These are phyloP conservation scores for Microvelia longipes DNA, from an alignment of 1,140 invertebrate genomes.

Conservation along the genomic window DNA sequence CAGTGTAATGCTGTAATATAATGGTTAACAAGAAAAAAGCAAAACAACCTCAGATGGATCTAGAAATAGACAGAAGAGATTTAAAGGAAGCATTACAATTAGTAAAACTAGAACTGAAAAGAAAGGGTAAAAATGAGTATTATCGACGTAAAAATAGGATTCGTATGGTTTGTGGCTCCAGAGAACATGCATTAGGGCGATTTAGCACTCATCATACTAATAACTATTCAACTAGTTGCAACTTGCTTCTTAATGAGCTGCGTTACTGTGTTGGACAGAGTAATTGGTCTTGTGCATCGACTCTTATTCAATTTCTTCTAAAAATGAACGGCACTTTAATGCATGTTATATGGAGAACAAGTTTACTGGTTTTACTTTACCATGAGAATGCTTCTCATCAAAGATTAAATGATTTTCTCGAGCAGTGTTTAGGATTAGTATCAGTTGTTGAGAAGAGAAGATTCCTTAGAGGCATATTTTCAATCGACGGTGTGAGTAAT, in stretches of 20 bases:
- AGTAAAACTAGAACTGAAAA: background rate
- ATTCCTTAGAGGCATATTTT: background rate
- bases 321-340: background rate
- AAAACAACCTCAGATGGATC: too few species aligned
- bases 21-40: too few species aligned
- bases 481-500: background rate
- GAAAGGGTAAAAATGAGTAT: background rate
- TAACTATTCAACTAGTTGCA: background rate
- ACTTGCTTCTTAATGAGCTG: background rate
- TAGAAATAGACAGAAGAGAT: background rate
- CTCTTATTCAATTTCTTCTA: background rate
- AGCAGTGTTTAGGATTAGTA: background rate
- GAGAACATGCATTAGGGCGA: background rate
- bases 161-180: background rate
- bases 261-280: background rate
- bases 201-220: background rate
- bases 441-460: background rate
- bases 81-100: background rate
- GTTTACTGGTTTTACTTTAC: background rate
- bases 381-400: background rate
- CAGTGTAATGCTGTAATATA: too few species aligned
- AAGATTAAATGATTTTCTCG: background rate
- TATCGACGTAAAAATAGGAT: background rate
- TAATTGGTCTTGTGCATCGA: background rate
- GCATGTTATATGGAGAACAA: background rate